Percentiles rank a stretch among this genome's conserved stretches.
These are phyloP conservation scores for Villa cingulata DNA, from an alignment of 2,888 invertebrate genomes.

Conservation along the genomic window DNA sequence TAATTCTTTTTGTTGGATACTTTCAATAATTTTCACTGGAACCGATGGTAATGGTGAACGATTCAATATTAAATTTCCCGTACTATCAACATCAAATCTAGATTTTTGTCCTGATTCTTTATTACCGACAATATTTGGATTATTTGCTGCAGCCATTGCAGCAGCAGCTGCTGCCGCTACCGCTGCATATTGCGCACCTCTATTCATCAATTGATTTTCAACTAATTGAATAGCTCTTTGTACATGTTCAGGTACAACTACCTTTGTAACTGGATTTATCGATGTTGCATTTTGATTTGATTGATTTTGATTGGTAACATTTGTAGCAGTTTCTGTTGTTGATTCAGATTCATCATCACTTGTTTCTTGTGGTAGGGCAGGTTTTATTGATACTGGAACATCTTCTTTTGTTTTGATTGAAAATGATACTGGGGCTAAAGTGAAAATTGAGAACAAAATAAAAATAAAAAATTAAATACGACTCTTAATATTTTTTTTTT, in stretches of 20 bases:
- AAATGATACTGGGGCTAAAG: constrained; percentile 62
- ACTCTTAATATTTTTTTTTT: no score
- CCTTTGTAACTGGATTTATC: not conserved
- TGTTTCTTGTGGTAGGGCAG: constrained; percentile 61
- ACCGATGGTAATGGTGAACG: constrained; percentile 6
- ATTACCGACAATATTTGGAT: not conserved
- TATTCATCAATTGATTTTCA: constrained; percentile 29
- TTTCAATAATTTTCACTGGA: constrained; percentile 2
- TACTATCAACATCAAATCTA: constrained; percentile 18
- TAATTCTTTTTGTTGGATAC: constrained; percentile 6
- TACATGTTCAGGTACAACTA: constrained; percentile 28
- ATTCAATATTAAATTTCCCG: constrained; percentile 12
- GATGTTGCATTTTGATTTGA: not conserved
- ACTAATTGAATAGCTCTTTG: constrained; percentile 32
- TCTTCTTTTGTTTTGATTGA: constrained; percentile 72
- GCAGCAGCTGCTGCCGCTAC: not conserved
- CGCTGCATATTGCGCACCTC: constrained; percentile 22
- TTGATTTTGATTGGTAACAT: constrained; percentile 10
- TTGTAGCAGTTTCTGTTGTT: constrained; percentile 9
- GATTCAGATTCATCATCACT: constrained; percentile 51
- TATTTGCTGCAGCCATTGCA: not conserved
- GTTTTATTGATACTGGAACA: constrained; percentile 50
- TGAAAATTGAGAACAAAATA: not conserved
- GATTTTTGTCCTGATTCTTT: constrained; percentile 6
- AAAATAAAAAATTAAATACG: no score